Evolutionary conservation across 1,140 invertebrate genomes (phyloP).

Genomic region (Belonocnema kinseyi): DNA sequence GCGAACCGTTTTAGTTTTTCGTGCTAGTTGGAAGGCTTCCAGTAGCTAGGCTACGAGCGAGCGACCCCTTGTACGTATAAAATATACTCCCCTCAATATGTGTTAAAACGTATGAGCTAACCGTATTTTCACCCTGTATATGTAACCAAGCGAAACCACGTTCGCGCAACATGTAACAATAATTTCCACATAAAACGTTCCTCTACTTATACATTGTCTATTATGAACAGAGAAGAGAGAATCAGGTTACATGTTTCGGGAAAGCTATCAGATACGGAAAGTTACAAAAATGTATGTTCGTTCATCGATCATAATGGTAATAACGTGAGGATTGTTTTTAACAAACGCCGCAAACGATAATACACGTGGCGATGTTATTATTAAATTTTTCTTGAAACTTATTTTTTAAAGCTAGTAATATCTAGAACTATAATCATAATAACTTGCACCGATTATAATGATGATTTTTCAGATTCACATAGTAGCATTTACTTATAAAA

Average conservation of each 20-base stretch:
- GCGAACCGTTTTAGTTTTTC: constrained; percentile 67
- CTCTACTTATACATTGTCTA: constrained; percentile 19
- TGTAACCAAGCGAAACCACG: constrained; percentile 25
- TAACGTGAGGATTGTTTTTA: no score
- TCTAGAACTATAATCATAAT: no score
- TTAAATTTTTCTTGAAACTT: no score
- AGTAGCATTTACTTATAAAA: no score
- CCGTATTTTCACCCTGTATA: constrained; percentile 41
- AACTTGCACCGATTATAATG: no score
- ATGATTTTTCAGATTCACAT: no score
- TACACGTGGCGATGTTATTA: no score
- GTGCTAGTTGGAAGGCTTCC: constrained; percentile 66
- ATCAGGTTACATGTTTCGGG: background rate
- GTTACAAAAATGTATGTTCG: no score
- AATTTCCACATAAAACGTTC: constrained; percentile 12
- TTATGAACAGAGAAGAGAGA: constrained; percentile 19
- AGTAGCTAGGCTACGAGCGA: constrained; percentile 47
- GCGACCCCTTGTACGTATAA: constrained; percentile 47
- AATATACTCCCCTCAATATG: constrained; percentile 64
- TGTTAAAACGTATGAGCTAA: constrained; percentile 60
- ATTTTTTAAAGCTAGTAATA: no score
- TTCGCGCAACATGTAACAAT: constrained; percentile 29
- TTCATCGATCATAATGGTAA: no score
- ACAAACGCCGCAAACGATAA: no score
- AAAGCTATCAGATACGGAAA: background rate